These are phyloP conservation scores for Brachypterus glaber DNA, from an alignment of 2,888 invertebrate species.

Conservation along the genomic window DNA sequence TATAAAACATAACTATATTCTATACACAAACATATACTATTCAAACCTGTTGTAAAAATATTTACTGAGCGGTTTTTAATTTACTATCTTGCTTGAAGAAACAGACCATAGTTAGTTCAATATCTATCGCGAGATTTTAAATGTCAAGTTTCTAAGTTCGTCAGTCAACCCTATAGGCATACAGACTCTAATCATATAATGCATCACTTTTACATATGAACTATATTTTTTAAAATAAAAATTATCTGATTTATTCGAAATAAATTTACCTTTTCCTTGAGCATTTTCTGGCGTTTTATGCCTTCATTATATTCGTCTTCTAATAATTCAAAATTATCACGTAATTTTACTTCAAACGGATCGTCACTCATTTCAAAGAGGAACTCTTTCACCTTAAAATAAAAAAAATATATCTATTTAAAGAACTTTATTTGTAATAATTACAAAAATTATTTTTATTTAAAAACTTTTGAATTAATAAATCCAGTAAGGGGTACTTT, in stretches of 20 bases:
- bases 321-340: constrained; percentile 90
- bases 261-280: constrained; percentile 67
- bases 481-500: too few relatives aligned
- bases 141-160: too few relatives aligned
- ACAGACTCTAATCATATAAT: too few relatives aligned
- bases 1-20: too few relatives aligned
- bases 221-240: constrained; percentile 4
- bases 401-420: constrained; percentile 6
- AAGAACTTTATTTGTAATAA: not conserved
- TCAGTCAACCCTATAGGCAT: too few relatives aligned
- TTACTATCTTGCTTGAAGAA: too few relatives aligned
- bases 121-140: constrained; percentile 2
- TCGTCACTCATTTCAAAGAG: constrained; percentile 92
- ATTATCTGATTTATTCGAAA: not conserved
- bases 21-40: too few relatives aligned
- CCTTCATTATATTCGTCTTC: constrained; percentile 95
- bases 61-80: too few relatives aligned
- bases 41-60: too few relatives aligned
- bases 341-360: constrained; percentile 92
- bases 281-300: constrained; percentile 75
- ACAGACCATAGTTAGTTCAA: constrained; percentile 1
- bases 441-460: too few relatives aligned
- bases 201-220: too few relatives aligned
- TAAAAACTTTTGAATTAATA: too few relatives aligned
- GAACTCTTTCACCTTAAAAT: constrained; percentile 68